phyloP scores from a whole-genome alignment of 2,888 invertebrate species.

The Dyspetes luteomarginatus region DNA sequence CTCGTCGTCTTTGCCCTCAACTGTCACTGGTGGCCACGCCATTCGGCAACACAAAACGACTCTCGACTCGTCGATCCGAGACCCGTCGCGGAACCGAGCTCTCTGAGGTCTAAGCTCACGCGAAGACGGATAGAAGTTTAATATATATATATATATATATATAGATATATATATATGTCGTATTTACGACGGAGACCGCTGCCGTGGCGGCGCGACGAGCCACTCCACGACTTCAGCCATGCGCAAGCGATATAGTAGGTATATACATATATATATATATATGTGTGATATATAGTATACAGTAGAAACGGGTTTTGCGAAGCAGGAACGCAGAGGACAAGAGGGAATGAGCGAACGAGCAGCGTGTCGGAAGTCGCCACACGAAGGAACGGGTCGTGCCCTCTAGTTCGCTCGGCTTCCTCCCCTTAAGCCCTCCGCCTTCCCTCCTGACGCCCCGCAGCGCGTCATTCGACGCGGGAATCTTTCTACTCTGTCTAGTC shows the following conservation, averaged over 20 bases:
- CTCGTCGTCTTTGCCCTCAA: constrained; percentile 54
- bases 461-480: constrained; percentile 31
- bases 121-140: constrained; percentile 46
- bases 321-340: constrained; percentile 31
- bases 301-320: constrained; percentile 54
- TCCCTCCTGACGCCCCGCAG: constrained; percentile 1
- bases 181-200: neutral
- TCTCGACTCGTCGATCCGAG: constrained; percentile 51
- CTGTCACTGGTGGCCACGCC: constrained; percentile 62
- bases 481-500: constrained; percentile 48
- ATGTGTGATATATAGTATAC: constrained; percentile 1
- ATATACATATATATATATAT: neutral
- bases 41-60: constrained; percentile 45
- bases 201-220: neutral
- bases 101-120: constrained; percentile 34
- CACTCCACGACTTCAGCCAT: constrained; percentile 49
- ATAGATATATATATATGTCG: neutral
- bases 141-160: neutral
- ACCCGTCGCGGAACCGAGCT: constrained; percentile 52
- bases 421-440: neutral
- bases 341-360: constrained; percentile 44
- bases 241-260: constrained; percentile 44
- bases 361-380: constrained; percentile 61
- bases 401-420: constrained; percentile 48
- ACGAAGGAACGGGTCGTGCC: constrained; percentile 65